Conservation (phyloP, 2,888 invertebrate genomes). For the Drosophila falleni region DNA sequence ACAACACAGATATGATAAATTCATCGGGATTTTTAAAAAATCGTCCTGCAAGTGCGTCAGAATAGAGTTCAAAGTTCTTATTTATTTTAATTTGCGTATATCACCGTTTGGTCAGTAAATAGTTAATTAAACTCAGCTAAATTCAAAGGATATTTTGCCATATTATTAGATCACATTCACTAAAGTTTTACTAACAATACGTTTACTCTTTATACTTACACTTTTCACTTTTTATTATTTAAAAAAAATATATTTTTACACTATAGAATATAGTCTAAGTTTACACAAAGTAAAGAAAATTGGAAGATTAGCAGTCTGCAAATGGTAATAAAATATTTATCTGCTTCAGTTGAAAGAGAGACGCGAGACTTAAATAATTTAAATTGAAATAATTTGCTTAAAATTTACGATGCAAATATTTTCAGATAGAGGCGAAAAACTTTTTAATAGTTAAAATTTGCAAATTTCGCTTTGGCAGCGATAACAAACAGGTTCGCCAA, state of each 20-base stretch:
- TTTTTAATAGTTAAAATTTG: constrained; percentile 79
- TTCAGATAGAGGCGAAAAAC: constrained; percentile 50
- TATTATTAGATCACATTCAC: neutral
- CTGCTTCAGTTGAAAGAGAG: constrained; percentile 16
- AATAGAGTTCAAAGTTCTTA: no score
- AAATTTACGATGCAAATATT: constrained; percentile 67
- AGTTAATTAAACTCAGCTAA: neutral
- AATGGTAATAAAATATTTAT: constrained; percentile 16
- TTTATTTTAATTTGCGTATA: no score
- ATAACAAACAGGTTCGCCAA: constrained; percentile 82
- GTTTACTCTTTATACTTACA: neutral
- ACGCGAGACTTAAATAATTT: neutral
- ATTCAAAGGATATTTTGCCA: neutral
- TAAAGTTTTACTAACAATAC: neutral
- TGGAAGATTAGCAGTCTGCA: constrained; percentile 6
- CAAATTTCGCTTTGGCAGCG: constrained; percentile 71
- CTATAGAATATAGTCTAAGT: neutral
- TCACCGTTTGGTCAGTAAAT: no score
- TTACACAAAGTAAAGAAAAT: neutral
- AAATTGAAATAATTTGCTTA: constrained; percentile 33
- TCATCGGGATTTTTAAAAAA: no score
- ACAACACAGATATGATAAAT: no score
- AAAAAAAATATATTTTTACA: neutral
- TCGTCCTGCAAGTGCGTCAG: no score
- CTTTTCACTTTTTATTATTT: neutral